A percentile compares a stretch with the other conserved stretches of the same genome.
These are phyloP conservation scores for Drosophila flavopinicola DNA, from an alignment of 2,888 invertebrate genomes.

Conservation along the genomic window DNA sequence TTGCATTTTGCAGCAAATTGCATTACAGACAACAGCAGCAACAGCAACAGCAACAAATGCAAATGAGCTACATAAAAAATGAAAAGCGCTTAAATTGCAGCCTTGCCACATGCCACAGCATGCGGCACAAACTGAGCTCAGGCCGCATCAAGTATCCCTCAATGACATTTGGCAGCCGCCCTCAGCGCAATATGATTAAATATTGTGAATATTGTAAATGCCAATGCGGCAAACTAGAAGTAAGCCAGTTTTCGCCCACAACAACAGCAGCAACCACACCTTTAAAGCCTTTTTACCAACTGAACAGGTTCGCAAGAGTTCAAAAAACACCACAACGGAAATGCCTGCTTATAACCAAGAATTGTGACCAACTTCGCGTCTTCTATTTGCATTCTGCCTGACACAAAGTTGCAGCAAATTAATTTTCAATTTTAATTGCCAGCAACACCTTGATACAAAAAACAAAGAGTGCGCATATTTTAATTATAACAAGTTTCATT, in stretches of 20 bases:
- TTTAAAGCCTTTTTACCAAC: constrained; percentile 4
- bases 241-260: constrained; percentile 11
- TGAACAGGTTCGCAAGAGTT: neutral
- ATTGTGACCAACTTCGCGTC: constrained; percentile 39
- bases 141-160: constrained; percentile 53
- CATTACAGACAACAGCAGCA: constrained; percentile 58
- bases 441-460: constrained; percentile 58
- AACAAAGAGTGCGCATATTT: constrained; percentile 61
- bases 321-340: constrained; percentile 15
- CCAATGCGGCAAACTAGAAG: constrained; percentile 53
- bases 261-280: constrained; percentile 7
- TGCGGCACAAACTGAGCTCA: constrained; percentile 1
- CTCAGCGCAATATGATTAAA: constrained; percentile 72
- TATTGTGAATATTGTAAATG: constrained; percentile 79
- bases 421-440: constrained; percentile 65
- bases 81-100: constrained; percentile 70
- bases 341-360: constrained; percentile 8
- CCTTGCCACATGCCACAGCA: constrained; percentile 30
- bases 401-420: constrained; percentile 24
- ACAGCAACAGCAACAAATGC: constrained; percentile 58
- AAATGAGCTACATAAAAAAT: constrained; percentile 77
- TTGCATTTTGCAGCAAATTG: constrained; percentile 75
- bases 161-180: constrained; percentile 42
- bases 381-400: constrained; percentile 31
- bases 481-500: constrained; percentile 77